A percentile compares a stretch with the other conserved stretches of the same genome.
Evolutionary conservation across 2,797 vertebrate species (phyloP).

Genomic region (Sarcoramphus papa): DNA sequence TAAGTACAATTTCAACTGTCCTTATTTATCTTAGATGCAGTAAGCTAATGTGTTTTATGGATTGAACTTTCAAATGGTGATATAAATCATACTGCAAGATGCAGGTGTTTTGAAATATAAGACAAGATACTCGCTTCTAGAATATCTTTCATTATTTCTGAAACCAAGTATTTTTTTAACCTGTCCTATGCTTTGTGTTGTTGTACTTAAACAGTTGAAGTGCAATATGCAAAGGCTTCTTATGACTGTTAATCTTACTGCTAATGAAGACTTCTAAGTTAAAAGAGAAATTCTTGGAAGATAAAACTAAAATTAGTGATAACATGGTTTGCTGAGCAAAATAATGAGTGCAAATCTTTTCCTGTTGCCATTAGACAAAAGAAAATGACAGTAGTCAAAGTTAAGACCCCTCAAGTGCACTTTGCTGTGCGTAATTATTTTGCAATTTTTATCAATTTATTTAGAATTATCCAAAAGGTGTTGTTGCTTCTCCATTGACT

Average conservation of each 20-base stretch:
- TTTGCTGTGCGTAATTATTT: not conserved
- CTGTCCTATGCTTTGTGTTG: not conserved
- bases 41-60: not conserved
- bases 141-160: constrained; percentile 31
- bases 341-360: constrained; percentile 9
- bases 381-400: not conserved
- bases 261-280: not conserved
- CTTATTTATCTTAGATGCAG: not conserved
- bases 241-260: constrained; percentile 23
- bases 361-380: constrained; percentile 14
- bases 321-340: not conserved
- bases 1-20: not conserved
- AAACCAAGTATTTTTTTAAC: not conserved
- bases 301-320: not conserved
- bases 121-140: not conserved
- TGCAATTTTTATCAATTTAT: not conserved
- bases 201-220: constrained; percentile 24
- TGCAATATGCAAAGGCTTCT: not conserved
- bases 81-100: not conserved
- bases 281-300: constrained; percentile 27
- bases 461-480: not conserved
- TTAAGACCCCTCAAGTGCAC: not conserved
- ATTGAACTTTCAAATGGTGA: not conserved
- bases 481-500: not conserved
- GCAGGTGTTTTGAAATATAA: not conserved